Base-by-base conservation (phyloP, 2,888 invertebrate genomes). In the Adineta ricciae region DNA sequence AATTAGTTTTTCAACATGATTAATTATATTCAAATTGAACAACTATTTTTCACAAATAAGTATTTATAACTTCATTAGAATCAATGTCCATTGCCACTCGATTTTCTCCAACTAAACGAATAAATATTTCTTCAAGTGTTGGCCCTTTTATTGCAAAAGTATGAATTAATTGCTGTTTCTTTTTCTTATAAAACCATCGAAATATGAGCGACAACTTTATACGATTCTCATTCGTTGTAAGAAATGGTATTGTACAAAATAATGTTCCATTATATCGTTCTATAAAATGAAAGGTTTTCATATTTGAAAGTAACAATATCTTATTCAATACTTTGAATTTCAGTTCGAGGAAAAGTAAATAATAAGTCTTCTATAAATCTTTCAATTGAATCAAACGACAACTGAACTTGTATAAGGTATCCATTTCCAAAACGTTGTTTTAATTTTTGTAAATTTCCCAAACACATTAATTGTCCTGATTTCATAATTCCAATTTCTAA, bases 401-500 rank as follows among this genome's bases (percentile, higher is more conserved):
- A 21, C 38, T 73, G 36, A 0, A 73, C 41, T 73, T 38, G 36
- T 21, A 73, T 38, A 24, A 2, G 38, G 38, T 73, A 73, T 21
- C 73, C 73, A 24, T 73, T 38, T 21, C 73, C 41, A 38, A 73
- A 73, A 24, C 41, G 36, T 9, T 73, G 24, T 41, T 73, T 73
- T 36, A 73, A 24, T 5, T 16, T 36, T 38, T 73, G 73, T 5
- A 73, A n/a, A 38, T 8, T 41, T 21, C 73, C 73, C 19, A 73
- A 24, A 73, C 73, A 73, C 14, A 36, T 2, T 0, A 73, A 73
- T n/a, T 73, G 73, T 21, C 73, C 73, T 14, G 19, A 24, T 73
- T 73, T 73, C 73, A 73, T 73, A 21, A 73, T 73, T 1, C 73
- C 73, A 16, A 73, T 73, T 41, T 64, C 64, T 64, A 64, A 64